A percentile compares a stretch with the other conserved stretches of the same genome.
Evolutionary conservation across 2,113 vertebrate genomes (phyloP).

Genomic region (Orthonyx spaldingii): DNA sequence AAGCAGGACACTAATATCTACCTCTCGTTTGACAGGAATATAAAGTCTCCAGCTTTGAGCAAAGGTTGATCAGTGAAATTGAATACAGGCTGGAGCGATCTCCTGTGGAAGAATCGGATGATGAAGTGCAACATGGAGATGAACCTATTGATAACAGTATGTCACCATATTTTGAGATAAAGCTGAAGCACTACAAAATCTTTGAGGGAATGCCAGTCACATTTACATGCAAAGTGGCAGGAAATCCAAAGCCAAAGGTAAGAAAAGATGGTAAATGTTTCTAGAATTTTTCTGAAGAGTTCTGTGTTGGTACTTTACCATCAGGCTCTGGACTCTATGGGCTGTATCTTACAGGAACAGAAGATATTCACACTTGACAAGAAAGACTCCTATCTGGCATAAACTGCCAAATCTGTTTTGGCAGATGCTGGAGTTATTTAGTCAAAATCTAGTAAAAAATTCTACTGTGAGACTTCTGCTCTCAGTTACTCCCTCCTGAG

Average conservation of each 20-base stretch:
- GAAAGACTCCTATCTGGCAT: not conserved
- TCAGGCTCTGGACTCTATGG: not conserved
- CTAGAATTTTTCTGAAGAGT: not conserved
- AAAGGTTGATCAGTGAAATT: constrained; percentile 96
- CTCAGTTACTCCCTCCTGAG: not conserved
- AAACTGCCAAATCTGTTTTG: not conserved
- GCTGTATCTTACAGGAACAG: not conserved
- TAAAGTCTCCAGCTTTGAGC: constrained; percentile 97
- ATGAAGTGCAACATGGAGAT: constrained; percentile 83
- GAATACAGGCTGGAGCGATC: constrained; percentile 95
- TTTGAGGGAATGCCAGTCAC: constrained; percentile 96
- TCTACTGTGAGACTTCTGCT: not conserved
- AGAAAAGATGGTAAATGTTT: not conserved
- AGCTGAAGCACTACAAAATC: constrained; percentile 94
- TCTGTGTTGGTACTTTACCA: not conserved
- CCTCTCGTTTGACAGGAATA: constrained; percentile 81
- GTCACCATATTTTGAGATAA: constrained; percentile 83
- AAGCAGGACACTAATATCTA: not conserved
- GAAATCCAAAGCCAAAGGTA: constrained; percentile 94
- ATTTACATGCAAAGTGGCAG: constrained; percentile 88
- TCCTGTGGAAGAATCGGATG: constrained; percentile 90
- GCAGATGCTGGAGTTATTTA: not conserved
- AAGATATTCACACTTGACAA: not conserved
- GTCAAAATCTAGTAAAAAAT: not conserved
- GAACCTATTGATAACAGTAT: constrained; percentile 54